A percentile compares a stretch with the other conserved stretches of the same genome.
These are phyloP conservation scores for Drosophila flavopinicola DNA, from an alignment of 2,888 invertebrate species.

Conservation along the genomic window DNA sequence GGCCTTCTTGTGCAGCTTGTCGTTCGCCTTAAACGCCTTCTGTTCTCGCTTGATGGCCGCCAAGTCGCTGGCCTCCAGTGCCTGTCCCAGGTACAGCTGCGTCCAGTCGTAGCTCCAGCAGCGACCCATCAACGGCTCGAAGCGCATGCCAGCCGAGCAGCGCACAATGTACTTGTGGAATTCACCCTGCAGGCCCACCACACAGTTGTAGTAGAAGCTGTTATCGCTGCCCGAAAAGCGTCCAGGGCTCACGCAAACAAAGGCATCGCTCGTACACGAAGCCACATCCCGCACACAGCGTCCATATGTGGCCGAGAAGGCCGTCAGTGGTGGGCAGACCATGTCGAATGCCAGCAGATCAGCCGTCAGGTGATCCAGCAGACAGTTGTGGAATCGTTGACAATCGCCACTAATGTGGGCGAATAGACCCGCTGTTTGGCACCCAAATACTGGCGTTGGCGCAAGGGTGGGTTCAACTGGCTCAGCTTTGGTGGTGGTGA, in stretches of 20 bases:
- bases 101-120: constrained; percentile 73
- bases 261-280: constrained; percentile 50
- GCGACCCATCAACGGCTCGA: constrained; percentile 55
- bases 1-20: constrained; percentile 67
- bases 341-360: constrained; percentile 36
- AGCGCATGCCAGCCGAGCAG: constrained; percentile 67
- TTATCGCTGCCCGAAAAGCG: constrained; percentile 57
- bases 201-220: constrained; percentile 70
- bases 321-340: constrained; percentile 52
- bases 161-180: constrained; percentile 72
- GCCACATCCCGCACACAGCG: constrained; percentile 72
- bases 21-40: constrained; percentile 67
- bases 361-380: constrained; percentile 24
- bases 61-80: constrained; percentile 55
- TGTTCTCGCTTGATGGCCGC: constrained; percentile 70
- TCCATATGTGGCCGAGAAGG: constrained; percentile 51
- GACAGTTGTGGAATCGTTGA: constrained; percentile 63
- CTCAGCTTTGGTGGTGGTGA: constrained; percentile 19
- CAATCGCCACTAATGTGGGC: constrained; percentile 58
- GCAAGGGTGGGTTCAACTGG: constrained; percentile 32
- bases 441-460: constrained; percentile 52
- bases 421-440: constrained; percentile 53
- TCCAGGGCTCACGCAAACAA: constrained; percentile 59
- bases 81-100: constrained; percentile 35
- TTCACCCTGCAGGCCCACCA: constrained; percentile 52